These are phyloP conservation scores for Isurus oxyrinchus DNA, from an alignment of 2,113 vertebrate species.

Conservation along the genomic window DNA sequence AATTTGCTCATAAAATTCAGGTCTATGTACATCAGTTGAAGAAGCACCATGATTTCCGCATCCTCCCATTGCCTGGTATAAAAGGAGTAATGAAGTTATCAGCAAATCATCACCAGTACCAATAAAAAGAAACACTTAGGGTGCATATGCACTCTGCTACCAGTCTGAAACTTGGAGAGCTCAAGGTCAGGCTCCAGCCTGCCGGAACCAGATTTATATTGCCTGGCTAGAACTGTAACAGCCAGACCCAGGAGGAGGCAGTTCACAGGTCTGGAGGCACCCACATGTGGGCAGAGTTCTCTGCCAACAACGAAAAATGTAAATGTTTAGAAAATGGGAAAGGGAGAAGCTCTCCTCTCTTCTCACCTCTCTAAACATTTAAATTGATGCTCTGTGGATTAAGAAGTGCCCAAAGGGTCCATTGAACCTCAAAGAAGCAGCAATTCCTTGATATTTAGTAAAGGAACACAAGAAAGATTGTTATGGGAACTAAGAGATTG, in stretches of 20 bases:
- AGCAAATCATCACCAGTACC: neutral
- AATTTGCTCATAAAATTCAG: constrained; percentile 59
- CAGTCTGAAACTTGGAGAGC: neutral
- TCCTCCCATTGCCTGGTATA: constrained; percentile 68
- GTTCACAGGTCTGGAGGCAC: neutral
- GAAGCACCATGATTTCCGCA: constrained; percentile 68
- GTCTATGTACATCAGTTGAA: constrained; percentile 68
- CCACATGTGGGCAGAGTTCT: neutral
- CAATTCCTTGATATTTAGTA: neutral
- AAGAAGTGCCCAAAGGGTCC: neutral
- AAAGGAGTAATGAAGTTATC: neutral
- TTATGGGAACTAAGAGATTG: neutral
- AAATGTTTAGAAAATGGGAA: neutral
- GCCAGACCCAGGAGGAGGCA: neutral
- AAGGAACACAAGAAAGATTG: neutral
- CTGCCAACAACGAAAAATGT: neutral
- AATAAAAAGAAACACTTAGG: neutral
- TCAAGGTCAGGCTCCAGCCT: neutral
- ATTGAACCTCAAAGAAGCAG: constrained; percentile 46
- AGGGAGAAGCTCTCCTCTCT: neutral
- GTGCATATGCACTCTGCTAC: neutral
- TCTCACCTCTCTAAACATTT: neutral
- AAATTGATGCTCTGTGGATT: neutral
- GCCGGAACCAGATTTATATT: neutral
- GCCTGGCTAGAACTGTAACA: neutral